Percentiles rank a stretch among this genome's conserved stretches.
Conservation (phyloP, 23 tunicate species). For the Diplosoma virens region DNA sequence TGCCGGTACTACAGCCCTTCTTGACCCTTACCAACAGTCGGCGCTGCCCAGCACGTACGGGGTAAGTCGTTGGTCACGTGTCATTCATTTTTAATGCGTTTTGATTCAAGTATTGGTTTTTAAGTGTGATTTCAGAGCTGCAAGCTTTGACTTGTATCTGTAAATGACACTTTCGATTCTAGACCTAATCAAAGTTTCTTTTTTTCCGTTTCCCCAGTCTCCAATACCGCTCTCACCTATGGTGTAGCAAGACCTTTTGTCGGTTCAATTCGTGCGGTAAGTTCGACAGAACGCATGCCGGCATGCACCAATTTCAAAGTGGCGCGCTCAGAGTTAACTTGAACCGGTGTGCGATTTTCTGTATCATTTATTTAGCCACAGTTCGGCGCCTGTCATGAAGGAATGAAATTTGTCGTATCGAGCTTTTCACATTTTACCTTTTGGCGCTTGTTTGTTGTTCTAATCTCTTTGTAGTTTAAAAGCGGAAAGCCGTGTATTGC, state of each 20-base stretch:
- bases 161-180: too few species aligned
- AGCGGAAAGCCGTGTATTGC: too few species aligned
- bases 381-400: neutral
- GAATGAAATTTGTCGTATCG: neutral
- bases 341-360: constrained; percentile 37
- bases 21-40: constrained; percentile 93
- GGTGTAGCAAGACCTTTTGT: constrained; percentile 20
- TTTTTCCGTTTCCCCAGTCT: constrained; percentile 29
- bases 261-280: constrained; percentile 18
- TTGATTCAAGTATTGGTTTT: too few species aligned
- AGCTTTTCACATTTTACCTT: too few species aligned
- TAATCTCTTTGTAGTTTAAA: too few species aligned
- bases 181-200: neutral
- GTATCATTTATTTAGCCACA: constrained; percentile 7
- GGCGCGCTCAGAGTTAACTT: constrained; percentile 16
- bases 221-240: constrained; percentile 55
- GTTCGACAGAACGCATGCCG: constrained; percentile 88
- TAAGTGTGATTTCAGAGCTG: too few species aligned
- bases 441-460: neutral
- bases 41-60: constrained; percentile 77
- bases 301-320: constrained; percentile 66
- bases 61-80: too few species aligned
- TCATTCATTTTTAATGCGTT: too few species aligned
- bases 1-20: constrained; percentile 28
- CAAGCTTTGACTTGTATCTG: too few species aligned